Base-by-base conservation (phyloP, 2,797 vertebrate genomes). In the Sebastes ruberrimus region DNA sequence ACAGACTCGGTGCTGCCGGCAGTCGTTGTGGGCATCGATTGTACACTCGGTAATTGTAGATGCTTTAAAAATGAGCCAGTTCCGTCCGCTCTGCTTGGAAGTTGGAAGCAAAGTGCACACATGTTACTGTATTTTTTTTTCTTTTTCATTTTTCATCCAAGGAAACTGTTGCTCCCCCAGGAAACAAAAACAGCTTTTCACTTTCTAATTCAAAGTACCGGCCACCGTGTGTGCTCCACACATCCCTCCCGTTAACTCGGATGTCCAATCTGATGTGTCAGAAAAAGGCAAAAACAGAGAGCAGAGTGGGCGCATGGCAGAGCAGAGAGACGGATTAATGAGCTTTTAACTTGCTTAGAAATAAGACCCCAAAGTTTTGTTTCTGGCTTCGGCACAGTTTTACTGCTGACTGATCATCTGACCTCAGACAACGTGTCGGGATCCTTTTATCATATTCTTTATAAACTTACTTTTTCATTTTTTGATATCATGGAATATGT, bases 331-430 rank as follows among this genome's bases (percentile, higher is more conserved):
- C 57, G 14, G 18, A 59, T 60, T 76, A 80, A 77, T 76, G 74
- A 62, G 74, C 72, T 89, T 85, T 87, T 67, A 69, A 83, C 78
- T n/a, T 74, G 64, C 66, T 63, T 74, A 71, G 22, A 81, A 78
- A 87, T 74, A 77, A 59, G 22, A 61, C 16, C 35, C 10, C 0
- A 22, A 82, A 53, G 25, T 80, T 86, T 74, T 25, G 71, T 57
- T 72, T 72, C 35, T 75, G 76, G 53, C 71, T 3, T 68, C 1
- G 4, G 59, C 20, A 28, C 57, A 73, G 81, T 62, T 83, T 72
- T 57, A 62, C 63, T 49, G 18, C n/a, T 11, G 68, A 69, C 32
- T 87, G 80, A 79, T 83, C 20, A 64, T 61, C 64, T 77, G 69
- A 84, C 60, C 76, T 78, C 53, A 14, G 42, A 66, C 32, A 56